phyloP scores from a whole-genome alignment of 2,888 invertebrate species.

The Heliconius cydno region DNA sequence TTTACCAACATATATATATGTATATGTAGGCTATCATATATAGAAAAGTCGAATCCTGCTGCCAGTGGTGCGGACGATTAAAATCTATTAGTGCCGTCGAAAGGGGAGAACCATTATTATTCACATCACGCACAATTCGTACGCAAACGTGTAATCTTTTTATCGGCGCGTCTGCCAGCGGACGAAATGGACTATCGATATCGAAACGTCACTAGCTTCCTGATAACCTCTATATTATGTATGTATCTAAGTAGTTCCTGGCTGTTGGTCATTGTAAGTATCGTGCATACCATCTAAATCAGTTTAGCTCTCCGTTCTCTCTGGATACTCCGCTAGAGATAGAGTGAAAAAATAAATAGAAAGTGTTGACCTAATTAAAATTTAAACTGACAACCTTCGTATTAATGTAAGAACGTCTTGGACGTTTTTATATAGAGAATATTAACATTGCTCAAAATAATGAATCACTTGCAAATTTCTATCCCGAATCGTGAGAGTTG shows the following conservation, averaged over 20 bases:
- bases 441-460: background rate
- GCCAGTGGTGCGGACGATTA: slow-evolving; percentile 71
- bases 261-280: background rate
- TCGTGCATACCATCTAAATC: too few relatives aligned
- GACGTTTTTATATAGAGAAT: too few relatives aligned
- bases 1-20: background rate
- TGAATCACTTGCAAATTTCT: slow-evolving; percentile 39
- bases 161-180: slow-evolving; percentile 67
- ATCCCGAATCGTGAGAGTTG: slow-evolving; percentile 54
- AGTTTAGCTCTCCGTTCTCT: too few relatives aligned
- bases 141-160: slow-evolving; percentile 80
- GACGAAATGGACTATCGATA: slow-evolving; percentile 65
- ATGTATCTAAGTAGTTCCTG: background rate
- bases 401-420: too few relatives aligned
- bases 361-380: too few relatives aligned
- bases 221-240: slow-evolving; percentile 48
- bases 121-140: slow-evolving; percentile 78
- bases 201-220: slow-evolving; percentile 57
- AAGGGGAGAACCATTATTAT: slow-evolving; percentile 76
- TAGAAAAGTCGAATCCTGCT: slow-evolving; percentile 57
- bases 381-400: too few relatives aligned
- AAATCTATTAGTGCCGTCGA: slow-evolving; percentile 75
- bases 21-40: slow-evolving; percentile 33
- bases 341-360: too few relatives aligned
- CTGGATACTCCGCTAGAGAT: too few relatives aligned